A percentile compares a stretch with the other conserved stretches of the same genome.
These are phyloP conservation scores for Trissolcus japonicus DNA, from an alignment of 2,888 invertebrate genomes.

Conservation along the genomic window DNA sequence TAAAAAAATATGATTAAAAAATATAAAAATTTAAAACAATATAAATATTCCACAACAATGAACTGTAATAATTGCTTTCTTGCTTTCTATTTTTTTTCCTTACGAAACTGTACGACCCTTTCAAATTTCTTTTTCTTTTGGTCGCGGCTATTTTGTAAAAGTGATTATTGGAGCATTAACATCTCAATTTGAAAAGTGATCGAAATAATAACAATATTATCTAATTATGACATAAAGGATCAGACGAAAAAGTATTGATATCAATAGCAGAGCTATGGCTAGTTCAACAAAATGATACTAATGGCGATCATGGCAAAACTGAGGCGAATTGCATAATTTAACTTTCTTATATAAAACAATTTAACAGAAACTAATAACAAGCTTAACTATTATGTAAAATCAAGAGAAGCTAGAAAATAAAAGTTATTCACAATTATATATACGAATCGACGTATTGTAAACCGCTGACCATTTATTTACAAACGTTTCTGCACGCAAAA, in stretches of 20 bases:
- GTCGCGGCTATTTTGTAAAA: not conserved
- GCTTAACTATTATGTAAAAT: constrained; percentile 43
- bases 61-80: not conserved
- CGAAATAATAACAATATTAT: constrained; percentile 25
- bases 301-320: constrained; percentile 16
- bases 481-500: constrained; percentile 18
- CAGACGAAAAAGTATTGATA: not conserved
- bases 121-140: not conserved
- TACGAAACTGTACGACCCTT: not conserved
- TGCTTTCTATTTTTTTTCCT: not conserved
- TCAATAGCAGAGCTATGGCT: too few relatives aligned
- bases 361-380: constrained; percentile 39
- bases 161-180: constrained; percentile 10
- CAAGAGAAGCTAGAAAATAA: constrained; percentile 35
- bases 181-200: constrained; percentile 16
- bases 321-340: constrained; percentile 32
- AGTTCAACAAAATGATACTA: constrained; percentile 13
- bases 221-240: constrained; percentile 43
- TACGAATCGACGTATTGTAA: constrained; percentile 33
- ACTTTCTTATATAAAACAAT: constrained; percentile 41
- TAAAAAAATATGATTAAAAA: not conserved
- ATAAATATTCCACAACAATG: not conserved
- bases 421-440: constrained; percentile 25
- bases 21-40: not conserved
- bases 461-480: constrained; percentile 2